Percentiles rank a stretch among this genome's conserved stretches.
Evolutionary conservation across 2,888 invertebrate genomes (phyloP).

Genomic region (Eurytoma californica): DNA sequence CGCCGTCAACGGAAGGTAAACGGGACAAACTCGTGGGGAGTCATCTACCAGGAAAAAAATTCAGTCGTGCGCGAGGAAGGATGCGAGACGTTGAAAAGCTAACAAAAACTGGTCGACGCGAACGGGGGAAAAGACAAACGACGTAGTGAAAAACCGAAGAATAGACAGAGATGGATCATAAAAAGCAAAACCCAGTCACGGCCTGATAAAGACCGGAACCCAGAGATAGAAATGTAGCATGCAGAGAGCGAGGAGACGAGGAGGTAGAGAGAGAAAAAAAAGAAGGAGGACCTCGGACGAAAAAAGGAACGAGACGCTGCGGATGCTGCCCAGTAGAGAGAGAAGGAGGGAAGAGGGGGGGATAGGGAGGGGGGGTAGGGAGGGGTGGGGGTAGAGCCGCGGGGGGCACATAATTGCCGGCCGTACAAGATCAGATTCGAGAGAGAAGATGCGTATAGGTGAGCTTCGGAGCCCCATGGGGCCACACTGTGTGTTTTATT

Average conservation of each 20-base stretch:
- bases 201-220: slow-evolving; percentile 5
- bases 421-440: slow-evolving; percentile 70
- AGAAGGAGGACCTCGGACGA: neutral
- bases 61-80: neutral
- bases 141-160: slow-evolving; percentile 26
- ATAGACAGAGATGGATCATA: slow-evolving; percentile 17
- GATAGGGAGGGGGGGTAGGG: slow-evolving; percentile 21
- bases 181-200: slow-evolving; percentile 22
- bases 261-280: neutral
- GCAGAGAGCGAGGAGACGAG: slow-evolving; percentile 19
- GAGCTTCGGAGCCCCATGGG: slow-evolving; percentile 70
- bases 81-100: slow-evolving; percentile 28
- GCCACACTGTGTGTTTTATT: slow-evolving; percentile 75
- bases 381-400: slow-evolving; percentile 60
- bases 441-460: slow-evolving; percentile 8
- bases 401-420: slow-evolving; percentile 75
- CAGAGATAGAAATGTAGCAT: slow-evolving; percentile 35
- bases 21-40: no score
- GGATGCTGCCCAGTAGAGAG: neutral
- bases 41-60: slow-evolving; percentile 36
- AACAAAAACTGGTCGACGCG: slow-evolving; percentile 9
- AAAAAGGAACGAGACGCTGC: neutral
- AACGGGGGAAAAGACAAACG: slow-evolving; percentile 20
- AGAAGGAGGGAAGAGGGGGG: slow-evolving; percentile 48
- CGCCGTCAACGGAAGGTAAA: no score